These are phyloP conservation scores for Sarcophaga caerulescens DNA, from an alignment of 2,888 invertebrate genomes.

Conservation along the genomic window DNA sequence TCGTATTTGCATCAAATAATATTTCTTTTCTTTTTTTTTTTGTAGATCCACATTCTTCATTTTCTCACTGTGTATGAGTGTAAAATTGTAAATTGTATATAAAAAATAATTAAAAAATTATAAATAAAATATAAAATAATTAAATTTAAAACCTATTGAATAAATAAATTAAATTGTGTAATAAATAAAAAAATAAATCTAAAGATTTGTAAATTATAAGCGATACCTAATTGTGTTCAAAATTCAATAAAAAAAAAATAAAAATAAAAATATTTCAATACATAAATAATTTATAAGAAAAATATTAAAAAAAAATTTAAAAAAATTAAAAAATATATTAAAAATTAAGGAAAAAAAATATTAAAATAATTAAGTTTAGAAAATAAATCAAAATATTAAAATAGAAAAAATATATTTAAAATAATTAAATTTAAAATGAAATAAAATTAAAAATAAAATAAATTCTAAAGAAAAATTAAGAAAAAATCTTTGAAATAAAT, in stretches of 20 bases:
- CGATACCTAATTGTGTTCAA: slow-evolving; percentile 72
- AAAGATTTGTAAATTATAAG: slow-evolving; percentile 68
- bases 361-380: background rate
- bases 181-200: slow-evolving; percentile 43
- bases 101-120: slow-evolving; percentile 42
- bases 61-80: slow-evolving; percentile 24
- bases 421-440: background rate
- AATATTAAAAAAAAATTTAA: background rate
- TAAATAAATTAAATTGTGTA: slow-evolving; percentile 33
- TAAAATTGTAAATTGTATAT: slow-evolving; percentile 70
- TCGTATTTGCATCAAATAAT: background rate
- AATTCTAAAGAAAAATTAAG: slow-evolving; percentile 15
- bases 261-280: background rate
- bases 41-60: background rate
- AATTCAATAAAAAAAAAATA: slow-evolving; percentile 44
- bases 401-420: background rate
- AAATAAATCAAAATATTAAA: background rate
- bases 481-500: background rate
- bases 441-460: slow-evolving; percentile 50
- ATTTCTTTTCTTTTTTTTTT: background rate
- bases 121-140: slow-evolving; percentile 15
- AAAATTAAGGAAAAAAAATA: slow-evolving; percentile 24
- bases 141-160: slow-evolving; percentile 31
- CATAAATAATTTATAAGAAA: too few species aligned
- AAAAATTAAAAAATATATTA: slow-evolving; percentile 15